Percentiles rank a stretch among this genome's conserved stretches.
Conservation (phyloP, 2,113 vertebrate species). For the Cyanistes caeruleus region DNA sequence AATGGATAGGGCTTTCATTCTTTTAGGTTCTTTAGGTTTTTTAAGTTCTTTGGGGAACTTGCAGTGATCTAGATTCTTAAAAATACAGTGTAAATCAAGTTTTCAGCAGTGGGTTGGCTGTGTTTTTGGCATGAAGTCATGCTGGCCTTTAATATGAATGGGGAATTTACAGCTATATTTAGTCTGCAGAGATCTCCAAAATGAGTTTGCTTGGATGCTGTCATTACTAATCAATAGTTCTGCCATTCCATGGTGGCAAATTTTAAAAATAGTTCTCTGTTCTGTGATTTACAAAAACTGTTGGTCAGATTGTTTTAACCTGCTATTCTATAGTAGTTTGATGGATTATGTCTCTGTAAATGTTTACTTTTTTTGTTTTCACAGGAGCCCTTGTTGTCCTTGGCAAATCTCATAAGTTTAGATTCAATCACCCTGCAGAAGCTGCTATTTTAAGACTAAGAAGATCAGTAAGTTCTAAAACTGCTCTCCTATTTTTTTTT, state of each 20-base stretch:
- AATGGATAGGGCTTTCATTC: not conserved
- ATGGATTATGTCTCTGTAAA: not conserved
- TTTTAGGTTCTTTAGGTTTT: not conserved
- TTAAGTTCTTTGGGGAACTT: not conserved
- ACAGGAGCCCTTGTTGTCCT: slow-evolving; percentile 89
- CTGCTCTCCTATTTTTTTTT: not conserved
- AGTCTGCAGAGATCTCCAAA: not conserved
- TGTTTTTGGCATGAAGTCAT: not conserved
- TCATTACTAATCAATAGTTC: not conserved
- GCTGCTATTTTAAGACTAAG: slow-evolving; percentile 87
- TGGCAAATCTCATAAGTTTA: slow-evolving; percentile 89
- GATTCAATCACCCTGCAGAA: slow-evolving; percentile 95
- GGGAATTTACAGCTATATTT: not conserved
- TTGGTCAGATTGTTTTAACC: not conserved
- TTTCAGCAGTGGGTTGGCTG: not conserved
- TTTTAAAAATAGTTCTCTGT: not conserved
- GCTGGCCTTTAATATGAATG: not conserved
- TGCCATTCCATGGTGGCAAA: not conserved
- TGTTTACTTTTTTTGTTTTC: not conserved
- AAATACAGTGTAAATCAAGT: not conserved
- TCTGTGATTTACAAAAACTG: not conserved
- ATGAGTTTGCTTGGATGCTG: not conserved
- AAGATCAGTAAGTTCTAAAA: slow-evolving; percentile 82
- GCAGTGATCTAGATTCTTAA: not conserved
- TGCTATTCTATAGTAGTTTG: not conserved